Evolutionary conservation across 35 echinoderm and acorn worm genomes (phyloP), one percentile per base, ranked within the genome.

Genomic region (Hemicentrotus pulcherrimus): DNA sequence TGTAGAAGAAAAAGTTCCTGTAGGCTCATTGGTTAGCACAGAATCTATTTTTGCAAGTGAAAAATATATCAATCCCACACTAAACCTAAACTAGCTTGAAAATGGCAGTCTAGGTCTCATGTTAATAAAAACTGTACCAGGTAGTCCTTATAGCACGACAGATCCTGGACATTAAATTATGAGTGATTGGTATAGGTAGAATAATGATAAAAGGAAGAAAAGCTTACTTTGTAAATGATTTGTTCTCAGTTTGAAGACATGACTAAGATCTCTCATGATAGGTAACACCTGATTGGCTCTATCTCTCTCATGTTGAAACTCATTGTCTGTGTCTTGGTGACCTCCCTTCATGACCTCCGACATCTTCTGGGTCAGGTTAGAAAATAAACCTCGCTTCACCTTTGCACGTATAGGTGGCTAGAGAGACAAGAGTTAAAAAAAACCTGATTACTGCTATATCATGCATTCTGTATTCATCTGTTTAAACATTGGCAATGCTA

Each of bases 331-430:
- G 85, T 99, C 98, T 86, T 96, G 95, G 94, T 97, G 96, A 65
- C 95, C 89, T 13, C 96, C 97, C 60, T 99, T 99, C 65, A 96
- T 61, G 9, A 96, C 98, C 41, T 96, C 97, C 24, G 95, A 97
- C 60, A 99, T 86, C 45, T 96, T 95, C 93, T 98, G 96, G 58
- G 97, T 95, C 32, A 99, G 41, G 91, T 99, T 98, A 19, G 92
- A 88, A 33, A 99, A 87, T 46, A 98, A 30, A 58, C 92, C 95
- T 61, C 97, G 97, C 95, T 96, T 99, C 10, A 99, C 94, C 88
- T 99, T 99, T 85, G 98, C 97, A n/a, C 96, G 93, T 18, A 95
- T 94, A 91, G 98, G 98, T 14, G 98, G 94, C 98, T 99, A 86
- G 2, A 88, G 3, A 61, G 24, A 85, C 30, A 91, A 94, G 6